Conservation (phyloP, 2,113 vertebrate genomes). For the Thalassoma bifasciatum region DNA sequence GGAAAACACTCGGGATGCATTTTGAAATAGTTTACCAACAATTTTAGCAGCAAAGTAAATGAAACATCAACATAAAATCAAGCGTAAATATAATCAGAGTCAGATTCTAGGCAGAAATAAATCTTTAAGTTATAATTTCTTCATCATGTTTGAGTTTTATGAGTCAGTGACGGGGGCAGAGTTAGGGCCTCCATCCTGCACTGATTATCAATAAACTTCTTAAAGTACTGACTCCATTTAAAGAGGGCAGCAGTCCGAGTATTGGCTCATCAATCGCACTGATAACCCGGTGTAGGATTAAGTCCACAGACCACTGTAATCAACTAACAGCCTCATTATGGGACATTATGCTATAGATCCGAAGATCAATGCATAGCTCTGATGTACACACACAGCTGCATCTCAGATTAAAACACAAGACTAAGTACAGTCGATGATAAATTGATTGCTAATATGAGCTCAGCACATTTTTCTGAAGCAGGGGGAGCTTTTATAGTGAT, state of each 20-base stretch:
- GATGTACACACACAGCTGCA: slow-evolving; percentile 69
- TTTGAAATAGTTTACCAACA: slow-evolving; percentile 53
- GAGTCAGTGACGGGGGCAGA: not conserved
- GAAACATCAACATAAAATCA: not conserved
- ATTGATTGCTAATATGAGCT: slow-evolving; percentile 63
- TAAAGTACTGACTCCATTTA: slow-evolving; percentile 50
- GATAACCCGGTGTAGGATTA: slow-evolving; percentile 75
- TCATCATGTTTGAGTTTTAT: slow-evolving; percentile 6
- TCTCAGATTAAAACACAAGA: slow-evolving; percentile 70
- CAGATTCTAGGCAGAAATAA: too few species aligned
- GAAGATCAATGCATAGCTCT: slow-evolving; percentile 78
- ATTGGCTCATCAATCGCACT: slow-evolving; percentile 76
- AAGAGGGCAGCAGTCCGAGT: slow-evolving; percentile 40
- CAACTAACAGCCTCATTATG: slow-evolving; percentile 81
- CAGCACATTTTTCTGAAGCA: slow-evolving; percentile 34
- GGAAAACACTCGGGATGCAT: slow-evolving; percentile 49
- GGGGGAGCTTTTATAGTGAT: slow-evolving; percentile 59
- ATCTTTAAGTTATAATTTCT: too few species aligned
- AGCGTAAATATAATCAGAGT: not conserved
- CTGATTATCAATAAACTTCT: slow-evolving; percentile 61
- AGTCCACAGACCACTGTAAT: slow-evolving; percentile 78
- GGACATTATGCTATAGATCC: slow-evolving; percentile 81
- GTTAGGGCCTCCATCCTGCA: slow-evolving; percentile 30
- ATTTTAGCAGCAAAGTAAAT: slow-evolving; percentile 10
- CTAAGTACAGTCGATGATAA: slow-evolving; percentile 29